Base-by-base conservation (phyloP, 2,797 vertebrate genomes). In the Rachycentron canadum region DNA sequence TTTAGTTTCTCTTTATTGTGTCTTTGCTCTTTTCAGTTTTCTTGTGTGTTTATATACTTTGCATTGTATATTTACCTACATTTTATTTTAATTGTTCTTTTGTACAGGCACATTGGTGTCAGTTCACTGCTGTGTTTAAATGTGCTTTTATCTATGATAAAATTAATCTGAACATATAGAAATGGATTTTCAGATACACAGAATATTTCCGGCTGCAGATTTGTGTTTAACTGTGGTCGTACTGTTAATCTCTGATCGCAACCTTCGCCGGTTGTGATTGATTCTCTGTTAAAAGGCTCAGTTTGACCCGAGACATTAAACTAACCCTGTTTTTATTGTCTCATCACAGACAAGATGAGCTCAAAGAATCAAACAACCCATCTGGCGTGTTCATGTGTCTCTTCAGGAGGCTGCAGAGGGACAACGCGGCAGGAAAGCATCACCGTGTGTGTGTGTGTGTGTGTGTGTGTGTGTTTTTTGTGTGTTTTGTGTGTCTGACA, bases 391-490 rank as follows among this genome's bases (percentile, higher is more conserved):
- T 56, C 28, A 23, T 55, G 57, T 34, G 76, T 53, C 66, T 47
- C 66, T 63, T 3, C 57, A 43, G 45, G 74, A 79, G 50, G 66
- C 67, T 76, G 76, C 64, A 50, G 71, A 45, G 61, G 21, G 7
- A 38, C 34, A 30, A 6, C 65, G 28, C 25, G 49, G 34, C 17
- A 60, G 53, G 68, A n/a, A 11, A 14, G 63, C 30, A 49, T 41
- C 53, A 45, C 52, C 30, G 68, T 50, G 61, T 49, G 73, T 41
- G 40, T 34, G 68, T 65, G 64, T 57, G 61, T 62, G 60, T 78
- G 76, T 64, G 66, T 66, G 63, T 68, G 63, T 59, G 52, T 62
- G 68, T 53, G 38, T 12, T 7, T 5, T 30, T 43, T 16, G 21
- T 30, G 5, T 41, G 40, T 17, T 16, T 17, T 41, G 40, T 41